Percentiles rank a stretch among this genome's conserved stretches.
phyloP scores from a whole-genome alignment of 2,113 vertebrate species.

The Argyrosomus japonicus region DNA sequence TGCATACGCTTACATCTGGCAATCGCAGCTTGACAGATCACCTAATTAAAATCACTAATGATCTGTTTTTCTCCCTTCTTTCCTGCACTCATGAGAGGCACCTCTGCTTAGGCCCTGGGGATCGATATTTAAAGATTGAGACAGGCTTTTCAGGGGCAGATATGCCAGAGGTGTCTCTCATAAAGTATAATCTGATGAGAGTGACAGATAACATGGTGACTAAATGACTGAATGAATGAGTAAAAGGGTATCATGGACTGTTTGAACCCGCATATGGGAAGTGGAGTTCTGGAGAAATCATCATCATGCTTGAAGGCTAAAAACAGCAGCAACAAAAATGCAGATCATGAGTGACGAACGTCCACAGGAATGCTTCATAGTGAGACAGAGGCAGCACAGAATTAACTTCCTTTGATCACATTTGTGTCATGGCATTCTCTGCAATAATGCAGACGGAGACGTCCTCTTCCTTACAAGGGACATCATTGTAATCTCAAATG shows the following conservation, averaged over 20 bases:
- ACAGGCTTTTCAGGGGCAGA: constrained; percentile 72
- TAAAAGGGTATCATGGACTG: constrained; percentile 30
- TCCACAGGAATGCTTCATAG: constrained; percentile 38
- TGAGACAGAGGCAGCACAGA: constrained; percentile 21
- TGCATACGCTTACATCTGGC: constrained; percentile 81
- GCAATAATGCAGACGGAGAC: constrained; percentile 12
- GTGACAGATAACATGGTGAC: constrained; percentile 67
- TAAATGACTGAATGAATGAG: constrained; percentile 59
- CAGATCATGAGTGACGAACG: constrained; percentile 24
- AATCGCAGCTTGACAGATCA: constrained; percentile 84
- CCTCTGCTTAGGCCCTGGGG: constrained; percentile 74
- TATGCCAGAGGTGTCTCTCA: constrained; percentile 71
- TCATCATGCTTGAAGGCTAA: constrained; percentile 16
- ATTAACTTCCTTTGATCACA: constrained; percentile 29
- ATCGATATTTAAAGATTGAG: constrained; percentile 86
- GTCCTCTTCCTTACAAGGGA: background rate
- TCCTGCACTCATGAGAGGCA: constrained; percentile 73
- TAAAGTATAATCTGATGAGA: constrained; percentile 80
- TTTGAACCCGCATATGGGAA: constrained; percentile 41
- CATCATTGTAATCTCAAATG: background rate
- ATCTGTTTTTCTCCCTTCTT: constrained; percentile 83
- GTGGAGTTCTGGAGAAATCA: constrained; percentile 31
- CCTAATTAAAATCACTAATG: constrained; percentile 88
- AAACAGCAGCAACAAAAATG: constrained; percentile 19
- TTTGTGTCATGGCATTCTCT: background rate